Percentiles rank a stretch among this genome's conserved stretches.
Evolutionary conservation across 1,140 invertebrate species (phyloP).

Genomic region (Gonatopus flavifemur): DNA sequence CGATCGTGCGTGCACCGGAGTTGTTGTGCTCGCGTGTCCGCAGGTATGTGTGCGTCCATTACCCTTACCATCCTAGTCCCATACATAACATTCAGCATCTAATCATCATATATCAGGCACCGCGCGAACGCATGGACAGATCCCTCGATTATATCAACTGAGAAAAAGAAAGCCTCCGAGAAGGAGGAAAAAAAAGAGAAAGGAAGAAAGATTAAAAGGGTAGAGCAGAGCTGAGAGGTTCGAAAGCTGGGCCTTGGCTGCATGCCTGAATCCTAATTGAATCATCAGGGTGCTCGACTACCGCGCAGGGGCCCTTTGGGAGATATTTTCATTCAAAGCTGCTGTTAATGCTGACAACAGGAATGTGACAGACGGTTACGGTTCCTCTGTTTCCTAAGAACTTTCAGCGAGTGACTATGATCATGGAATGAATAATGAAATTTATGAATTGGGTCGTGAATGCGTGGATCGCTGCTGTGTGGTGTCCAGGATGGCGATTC

Average conservation of each 20-base stretch:
- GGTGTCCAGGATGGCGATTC: too few species aligned
- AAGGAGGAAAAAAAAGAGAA: constrained; percentile 16
- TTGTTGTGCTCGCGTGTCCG: too few species aligned
- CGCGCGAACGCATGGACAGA: constrained; percentile 21
- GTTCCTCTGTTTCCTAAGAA: constrained; percentile 29
- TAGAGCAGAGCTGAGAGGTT: constrained; percentile 3
- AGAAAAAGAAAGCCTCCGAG: constrained; percentile 22
- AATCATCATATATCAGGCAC: constrained; percentile 35
- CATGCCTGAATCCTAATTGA: constrained; percentile 50
- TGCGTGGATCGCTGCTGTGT: too few species aligned
- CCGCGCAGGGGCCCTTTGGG: constrained; percentile 32
- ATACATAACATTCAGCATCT: constrained; percentile 18
- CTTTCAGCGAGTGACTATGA: too few species aligned
- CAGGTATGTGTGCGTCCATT: too few species aligned
- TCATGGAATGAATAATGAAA: too few species aligned
- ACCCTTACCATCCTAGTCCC: not conserved
- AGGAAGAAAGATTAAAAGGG: not conserved
- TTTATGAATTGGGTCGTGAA: too few species aligned
- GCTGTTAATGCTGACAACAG: constrained; percentile 33
- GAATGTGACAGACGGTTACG: constrained; percentile 48
- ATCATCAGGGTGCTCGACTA: constrained; percentile 46
- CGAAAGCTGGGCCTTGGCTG: constrained; percentile 23
- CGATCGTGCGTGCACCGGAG: too few species aligned
- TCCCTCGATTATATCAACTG: constrained; percentile 40
- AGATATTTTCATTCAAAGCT: too few species aligned